A percentile compares a stretch with the other conserved stretches of the same genome.
Conservation (phyloP, 2,113 vertebrate species). For the Apus apus region DNA sequence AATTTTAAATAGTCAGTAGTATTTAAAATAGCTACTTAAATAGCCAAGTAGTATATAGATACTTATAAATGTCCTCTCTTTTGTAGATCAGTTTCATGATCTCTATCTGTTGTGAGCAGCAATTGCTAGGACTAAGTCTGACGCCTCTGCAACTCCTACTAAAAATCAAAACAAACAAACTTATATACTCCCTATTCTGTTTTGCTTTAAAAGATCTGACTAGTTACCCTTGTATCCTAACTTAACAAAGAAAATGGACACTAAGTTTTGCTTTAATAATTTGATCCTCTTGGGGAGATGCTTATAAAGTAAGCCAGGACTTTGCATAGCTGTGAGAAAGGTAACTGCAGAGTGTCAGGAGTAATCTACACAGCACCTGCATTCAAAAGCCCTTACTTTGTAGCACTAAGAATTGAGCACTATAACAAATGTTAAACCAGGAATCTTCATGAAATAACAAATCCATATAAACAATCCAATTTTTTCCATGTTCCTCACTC, state of each 20-base stretch:
- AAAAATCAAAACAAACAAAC: not conserved
- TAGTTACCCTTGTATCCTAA: not conserved
- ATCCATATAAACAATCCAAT: accelerated
- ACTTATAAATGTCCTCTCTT: not conserved
- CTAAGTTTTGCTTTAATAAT: not conserved
- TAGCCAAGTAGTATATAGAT: not conserved
- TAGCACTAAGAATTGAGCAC: not conserved
- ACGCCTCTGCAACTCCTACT: not conserved
- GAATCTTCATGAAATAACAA: not conserved
- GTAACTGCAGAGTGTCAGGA: not conserved
- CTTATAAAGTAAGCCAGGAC: not conserved
- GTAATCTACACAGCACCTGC: not conserved
- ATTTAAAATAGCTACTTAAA: not conserved
- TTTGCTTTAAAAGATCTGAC: not conserved
- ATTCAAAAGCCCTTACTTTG: not conserved
- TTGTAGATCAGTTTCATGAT: not conserved
- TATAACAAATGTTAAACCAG: not conserved
- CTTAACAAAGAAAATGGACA: not conserved
- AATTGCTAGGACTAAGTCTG: not conserved
- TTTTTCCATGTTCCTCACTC: not conserved
- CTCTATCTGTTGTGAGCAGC: not conserved
- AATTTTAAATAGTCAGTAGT: not conserved
- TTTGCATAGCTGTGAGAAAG: not conserved
- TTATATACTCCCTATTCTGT: not conserved
- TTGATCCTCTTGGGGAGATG: not conserved